Base-by-base conservation (phyloP, 2,888 invertebrate genomes). In the Sipha maydis region DNA sequence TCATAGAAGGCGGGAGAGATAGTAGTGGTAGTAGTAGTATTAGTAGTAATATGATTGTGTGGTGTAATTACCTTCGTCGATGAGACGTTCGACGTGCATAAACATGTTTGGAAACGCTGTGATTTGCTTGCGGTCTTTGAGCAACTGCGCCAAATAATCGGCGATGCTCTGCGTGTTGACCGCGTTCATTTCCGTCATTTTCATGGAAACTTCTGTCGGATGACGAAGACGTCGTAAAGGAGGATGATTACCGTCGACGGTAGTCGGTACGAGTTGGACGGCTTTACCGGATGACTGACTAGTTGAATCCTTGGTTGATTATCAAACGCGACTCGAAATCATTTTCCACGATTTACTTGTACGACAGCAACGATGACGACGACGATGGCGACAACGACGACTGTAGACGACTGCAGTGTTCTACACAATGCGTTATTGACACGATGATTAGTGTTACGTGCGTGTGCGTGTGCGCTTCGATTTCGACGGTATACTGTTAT, bases 111-210 rank as follows among this genome's bases (percentile, higher is more conserved):
- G 99, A 94, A 99, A 98, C 92, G 99, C 99, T 92, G 98, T 98
- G 93, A 99, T 95, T 94, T 99, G 99, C 94, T 99, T 99, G 94
- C 99, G 97, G 95, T 99, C 99, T 95, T 99, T 99, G 93, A 99
- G 95, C 94, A 99, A 95, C 94, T 99, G 99, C 93, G 99, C 98
- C 95, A 99, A 95, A 94, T 99, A 99, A 94, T 99, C 99, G 93
- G 99, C 98, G 94, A 97, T 97, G 94, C 97, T 97, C 93, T 97
- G 97, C 93, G 97, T 97, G 93, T 96, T 88, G 71, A 88, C 86
- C 86, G 75, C 86, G 80, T 61, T 88, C 61, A 88, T 88, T 73
- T 88, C 86, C 80, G 86, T 88, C 86, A 88, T 88, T 88, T 88
- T 88, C 86, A 88, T 88, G 79, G 80, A 73, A 73, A 82, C 25